Evolutionary conservation across 2,888 invertebrate species (phyloP).

Genomic region (Pharmacophagus antenor): DNA sequence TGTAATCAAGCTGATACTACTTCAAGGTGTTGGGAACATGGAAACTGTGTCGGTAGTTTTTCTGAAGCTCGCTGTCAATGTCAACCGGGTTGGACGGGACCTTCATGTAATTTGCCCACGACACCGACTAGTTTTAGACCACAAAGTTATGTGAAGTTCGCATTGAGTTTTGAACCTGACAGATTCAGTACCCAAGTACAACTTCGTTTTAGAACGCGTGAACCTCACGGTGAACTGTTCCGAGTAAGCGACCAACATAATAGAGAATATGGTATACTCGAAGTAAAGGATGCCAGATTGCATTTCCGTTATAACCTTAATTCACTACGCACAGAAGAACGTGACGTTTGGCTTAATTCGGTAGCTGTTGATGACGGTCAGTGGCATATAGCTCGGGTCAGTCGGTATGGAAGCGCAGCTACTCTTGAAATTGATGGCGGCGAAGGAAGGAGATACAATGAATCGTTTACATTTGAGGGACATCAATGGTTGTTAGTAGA

Average conservation of each 20-base stretch:
- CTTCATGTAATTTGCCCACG: slow-evolving; percentile 91
- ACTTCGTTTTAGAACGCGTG: slow-evolving; percentile 94
- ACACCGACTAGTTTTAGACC: slow-evolving; percentile 95
- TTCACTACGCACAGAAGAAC: slow-evolving; percentile 93
- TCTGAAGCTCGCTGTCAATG: slow-evolving; percentile 95
- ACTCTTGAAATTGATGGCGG: slow-evolving; percentile 96
- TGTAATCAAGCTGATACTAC: slow-evolving; percentile 94
- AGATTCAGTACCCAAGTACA: slow-evolving; percentile 96
- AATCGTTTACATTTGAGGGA: slow-evolving; percentile 93
- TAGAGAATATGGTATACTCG: slow-evolving; percentile 94
- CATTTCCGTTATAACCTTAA: slow-evolving; percentile 97
- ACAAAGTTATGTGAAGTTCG: slow-evolving; percentile 98
- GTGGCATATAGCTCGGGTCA: slow-evolving; percentile 97
- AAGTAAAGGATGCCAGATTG: slow-evolving; percentile 93
- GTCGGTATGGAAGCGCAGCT: slow-evolving; percentile 95
- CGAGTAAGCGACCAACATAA: slow-evolving; percentile 96
- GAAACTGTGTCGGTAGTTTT: slow-evolving; percentile 95
- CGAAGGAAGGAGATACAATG: slow-evolving; percentile 95
- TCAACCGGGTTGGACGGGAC: slow-evolving; percentile 96
- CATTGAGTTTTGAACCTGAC: slow-evolving; percentile 95
- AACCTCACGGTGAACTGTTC: slow-evolving; percentile 95
- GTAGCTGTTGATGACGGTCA: slow-evolving; percentile 96
- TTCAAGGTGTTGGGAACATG: slow-evolving; percentile 94
- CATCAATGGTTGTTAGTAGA: slow-evolving; percentile 96
- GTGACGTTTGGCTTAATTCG: slow-evolving; percentile 93